Percentiles rank a stretch among this genome's conserved stretches.
phyloP scores from a whole-genome alignment of 35 echinoderm and acorn worm genomes.

The Diadema setosum region DNA sequence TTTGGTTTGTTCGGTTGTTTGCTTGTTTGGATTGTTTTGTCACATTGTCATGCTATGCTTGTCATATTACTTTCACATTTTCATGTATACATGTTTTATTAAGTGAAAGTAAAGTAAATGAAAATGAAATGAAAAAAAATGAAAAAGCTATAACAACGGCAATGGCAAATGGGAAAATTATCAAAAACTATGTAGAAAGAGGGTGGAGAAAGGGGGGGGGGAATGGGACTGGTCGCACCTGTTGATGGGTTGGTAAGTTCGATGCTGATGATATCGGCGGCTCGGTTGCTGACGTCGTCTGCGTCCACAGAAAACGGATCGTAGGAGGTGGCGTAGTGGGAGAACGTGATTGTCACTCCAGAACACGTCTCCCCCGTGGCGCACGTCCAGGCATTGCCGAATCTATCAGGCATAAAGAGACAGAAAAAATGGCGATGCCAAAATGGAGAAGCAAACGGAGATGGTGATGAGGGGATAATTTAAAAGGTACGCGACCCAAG shows the following conservation, averaged over 20 bases:
- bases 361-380: conserved; percentile 66
- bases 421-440: not conserved
- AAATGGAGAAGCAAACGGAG: not conserved
- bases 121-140: no score
- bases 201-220: no score
- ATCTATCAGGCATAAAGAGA: conserved; percentile 26
- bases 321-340: conserved; percentile 42
- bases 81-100: no score
- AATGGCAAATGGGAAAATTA: no score
- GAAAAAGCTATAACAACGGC: no score
- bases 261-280: conserved; percentile 67
- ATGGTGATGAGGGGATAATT: not conserved
- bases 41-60: no score
- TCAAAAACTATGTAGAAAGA: no score
- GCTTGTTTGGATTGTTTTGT: no score
- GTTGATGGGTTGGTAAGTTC: conserved; percentile 70
- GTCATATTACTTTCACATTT: no score
- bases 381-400: conserved; percentile 76
- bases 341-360: conserved; percentile 62
- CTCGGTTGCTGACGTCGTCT: conserved; percentile 64
- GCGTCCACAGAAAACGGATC: conserved; percentile 59
- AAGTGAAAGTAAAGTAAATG: no score
- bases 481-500: no score
- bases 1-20: no score
- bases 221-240: conserved; percentile 18